These are phyloP conservation scores for Carlito syrichta DNA, from an alignment of 2,113 vertebrate genomes.

Conservation along the genomic window DNA sequence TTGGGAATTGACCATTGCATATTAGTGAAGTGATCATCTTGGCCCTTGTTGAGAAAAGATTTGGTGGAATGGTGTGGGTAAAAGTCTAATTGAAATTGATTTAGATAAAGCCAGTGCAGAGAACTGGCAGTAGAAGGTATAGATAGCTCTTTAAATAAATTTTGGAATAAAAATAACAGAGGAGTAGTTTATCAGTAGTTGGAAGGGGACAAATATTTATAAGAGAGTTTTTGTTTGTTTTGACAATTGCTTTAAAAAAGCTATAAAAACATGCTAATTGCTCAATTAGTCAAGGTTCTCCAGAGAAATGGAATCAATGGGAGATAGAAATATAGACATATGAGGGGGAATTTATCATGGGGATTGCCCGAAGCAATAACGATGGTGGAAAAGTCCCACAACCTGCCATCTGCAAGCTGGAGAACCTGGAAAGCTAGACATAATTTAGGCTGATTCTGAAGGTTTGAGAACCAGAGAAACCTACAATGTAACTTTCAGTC, in stretches of 20 bases:
- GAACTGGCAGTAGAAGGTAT: background rate
- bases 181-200: background rate
- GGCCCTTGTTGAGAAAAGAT: background rate
- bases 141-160: background rate
- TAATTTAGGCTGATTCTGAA: background rate
- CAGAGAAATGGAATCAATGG: too few relatives aligned
- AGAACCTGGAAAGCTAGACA: background rate
- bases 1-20: background rate
- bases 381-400: background rate
- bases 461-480: background rate
- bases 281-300: background rate
- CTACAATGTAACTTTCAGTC: background rate
- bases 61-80: background rate
- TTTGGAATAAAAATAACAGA: background rate
- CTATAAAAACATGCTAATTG: background rate
- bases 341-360: background rate
- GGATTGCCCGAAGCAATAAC: background rate
- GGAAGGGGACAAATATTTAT: background rate
- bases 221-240: background rate
- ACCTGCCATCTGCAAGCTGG: background rate
- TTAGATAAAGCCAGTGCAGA: background rate
- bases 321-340: background rate
- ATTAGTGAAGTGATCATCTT: background rate
- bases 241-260: too few relatives aligned
- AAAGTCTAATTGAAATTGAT: background rate